Base-by-base conservation (phyloP, 2,113 vertebrate species). In the Bostrychus sinensis region DNA sequence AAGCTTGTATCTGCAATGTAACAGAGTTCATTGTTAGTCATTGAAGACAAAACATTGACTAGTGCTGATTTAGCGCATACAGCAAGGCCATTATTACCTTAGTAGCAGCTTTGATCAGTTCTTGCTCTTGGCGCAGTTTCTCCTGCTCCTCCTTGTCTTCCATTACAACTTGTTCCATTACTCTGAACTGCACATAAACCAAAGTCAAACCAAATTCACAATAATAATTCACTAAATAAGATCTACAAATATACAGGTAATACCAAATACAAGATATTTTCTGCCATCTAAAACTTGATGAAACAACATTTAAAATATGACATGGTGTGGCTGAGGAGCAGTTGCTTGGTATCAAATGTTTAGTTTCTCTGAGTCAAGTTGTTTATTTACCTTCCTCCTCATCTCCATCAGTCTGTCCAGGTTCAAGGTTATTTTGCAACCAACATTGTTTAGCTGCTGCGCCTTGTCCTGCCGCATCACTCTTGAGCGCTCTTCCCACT, bases 1-100 rank as follows among this genome's bases (percentile, higher is more conserved):
- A 89, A 20, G 83, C 75, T 64, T 89, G 85, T 6, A 89, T 5
- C 87, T 89, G 69, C 13, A 48, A 38, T 51, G 42, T 56, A 51
- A 62, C 45, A 61, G 7, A 32, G 56, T 53, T 58, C 13, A 54
- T n/a, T n/a, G n/a, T n/a, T n/a, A n/a, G n/a, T n/a, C n/a, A n/a
- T n/a, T n/a, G n/a, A n/a, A n/a, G n/a, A n/a, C n/a, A n/a, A n/a
- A n/a, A n/a, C n/a, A n/a, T n/a, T n/a, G n/a, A n/a, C n/a, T n/a
- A n/a, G n/a, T n/a, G n/a, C 9, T 17, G 10, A 34, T 34, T 34
- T 34, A 8, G 32, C 2, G 12, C 14, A 16, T 39, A 39, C 13
- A 17, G 19, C n/a, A 34, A 34, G 30, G 8, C 16, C 51, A 20
- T 14, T 11, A 12, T 72, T 80, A 89, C 85, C 83, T 76, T 83